phyloP scores from a whole-genome alignment of 2,888 invertebrate genomes.

The Pecten maximus region DNA sequence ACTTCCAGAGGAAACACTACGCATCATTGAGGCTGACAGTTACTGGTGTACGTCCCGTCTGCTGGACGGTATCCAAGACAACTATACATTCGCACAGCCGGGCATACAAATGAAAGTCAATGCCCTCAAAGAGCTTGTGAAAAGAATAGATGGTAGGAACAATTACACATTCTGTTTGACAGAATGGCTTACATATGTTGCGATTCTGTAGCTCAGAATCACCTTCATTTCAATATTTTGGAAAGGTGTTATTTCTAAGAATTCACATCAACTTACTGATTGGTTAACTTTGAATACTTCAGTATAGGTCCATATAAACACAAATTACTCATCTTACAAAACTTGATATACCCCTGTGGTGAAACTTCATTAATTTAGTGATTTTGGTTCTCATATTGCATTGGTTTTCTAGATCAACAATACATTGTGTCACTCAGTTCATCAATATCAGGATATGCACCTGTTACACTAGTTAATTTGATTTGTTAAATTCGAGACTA shows the following conservation, averaged over 20 bases:
- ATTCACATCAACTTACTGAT: neutral
- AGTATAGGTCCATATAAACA: neutral
- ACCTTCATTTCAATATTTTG: neutral
- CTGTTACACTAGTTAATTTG: too few relatives aligned
- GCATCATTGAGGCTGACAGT: slow-evolving; percentile 97
- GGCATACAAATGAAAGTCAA: slow-evolving; percentile 99
- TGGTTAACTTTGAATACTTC: neutral
- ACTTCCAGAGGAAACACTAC: slow-evolving; percentile 89
- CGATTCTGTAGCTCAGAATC: neutral
- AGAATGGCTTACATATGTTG: neutral
- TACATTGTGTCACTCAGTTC: too few relatives aligned
- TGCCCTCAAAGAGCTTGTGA: slow-evolving; percentile 96
- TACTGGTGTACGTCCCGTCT: slow-evolving; percentile 99
- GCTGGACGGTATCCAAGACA: slow-evolving; percentile 98
- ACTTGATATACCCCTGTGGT: too few relatives aligned
- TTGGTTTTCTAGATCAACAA: too few relatives aligned
- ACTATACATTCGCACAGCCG: slow-evolving; percentile 99
- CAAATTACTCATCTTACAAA: too few relatives aligned
- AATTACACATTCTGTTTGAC: neutral
- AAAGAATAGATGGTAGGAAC: slow-evolving; percentile 93
- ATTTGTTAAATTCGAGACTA: too few relatives aligned
- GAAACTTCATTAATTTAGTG: too few relatives aligned
- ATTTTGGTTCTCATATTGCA: too few relatives aligned
- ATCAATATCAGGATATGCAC: too few relatives aligned
- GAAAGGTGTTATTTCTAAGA: too few relatives aligned